Conservation (phyloP, 2,797 vertebrate genomes). For the Sebastes jordani region DNA sequence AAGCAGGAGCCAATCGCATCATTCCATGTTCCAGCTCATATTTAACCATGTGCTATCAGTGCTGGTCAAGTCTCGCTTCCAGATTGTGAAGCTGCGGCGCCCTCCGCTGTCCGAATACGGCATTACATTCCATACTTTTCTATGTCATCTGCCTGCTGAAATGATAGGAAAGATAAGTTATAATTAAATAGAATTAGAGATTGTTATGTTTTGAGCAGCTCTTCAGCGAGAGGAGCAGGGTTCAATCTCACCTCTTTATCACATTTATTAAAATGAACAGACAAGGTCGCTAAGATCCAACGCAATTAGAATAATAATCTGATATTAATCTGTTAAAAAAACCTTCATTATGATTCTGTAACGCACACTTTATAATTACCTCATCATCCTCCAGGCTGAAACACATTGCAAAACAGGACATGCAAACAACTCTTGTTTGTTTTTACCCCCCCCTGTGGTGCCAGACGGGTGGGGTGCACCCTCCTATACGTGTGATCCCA, state of each 20-base stretch:
- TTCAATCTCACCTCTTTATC: not conserved
- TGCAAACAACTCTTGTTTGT: constrained; percentile 33
- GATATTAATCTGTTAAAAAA: not conserved
- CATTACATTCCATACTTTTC: accelerated
- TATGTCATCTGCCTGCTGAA: not conserved
- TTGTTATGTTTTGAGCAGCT: not conserved
- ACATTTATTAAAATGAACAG: not conserved
- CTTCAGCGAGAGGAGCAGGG: not conserved
- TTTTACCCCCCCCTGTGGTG: constrained; percentile 7
- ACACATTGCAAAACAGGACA: not conserved
- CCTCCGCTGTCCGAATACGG: constrained; percentile 39
- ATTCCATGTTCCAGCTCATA: constrained; percentile 8
- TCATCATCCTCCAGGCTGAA: not conserved
- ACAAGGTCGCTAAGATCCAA: not conserved
- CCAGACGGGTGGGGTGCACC: constrained; percentile 21
- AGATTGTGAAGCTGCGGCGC: constrained; percentile 16
- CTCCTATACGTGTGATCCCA: constrained; percentile 12
- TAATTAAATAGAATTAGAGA: not conserved
- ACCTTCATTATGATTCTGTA: not conserved
- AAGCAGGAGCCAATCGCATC: constrained; percentile 39
- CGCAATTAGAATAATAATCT: not conserved
- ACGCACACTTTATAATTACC: not conserved
- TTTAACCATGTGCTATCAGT: constrained; percentile 27
- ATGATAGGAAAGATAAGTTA: not conserved
- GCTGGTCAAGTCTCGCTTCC: not conserved